These are phyloP conservation scores for Castor canadensis DNA, from an alignment of 2,113 vertebrate species.

Conservation along the genomic window DNA sequence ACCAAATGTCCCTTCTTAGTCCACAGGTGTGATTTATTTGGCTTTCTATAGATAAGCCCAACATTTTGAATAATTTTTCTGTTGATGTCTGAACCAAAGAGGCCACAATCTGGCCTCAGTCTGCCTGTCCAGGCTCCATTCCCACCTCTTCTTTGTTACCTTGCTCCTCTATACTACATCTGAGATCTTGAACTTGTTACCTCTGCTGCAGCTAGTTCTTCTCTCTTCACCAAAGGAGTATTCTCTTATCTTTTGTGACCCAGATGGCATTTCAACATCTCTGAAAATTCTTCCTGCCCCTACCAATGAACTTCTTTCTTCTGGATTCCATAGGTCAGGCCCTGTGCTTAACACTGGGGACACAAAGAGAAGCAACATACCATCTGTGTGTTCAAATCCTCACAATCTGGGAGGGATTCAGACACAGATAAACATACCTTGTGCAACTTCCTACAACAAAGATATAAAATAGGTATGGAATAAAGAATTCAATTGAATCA, in stretches of 20 bases:
- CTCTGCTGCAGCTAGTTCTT: not conserved
- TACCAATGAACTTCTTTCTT: not conserved
- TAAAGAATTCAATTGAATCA: not conserved
- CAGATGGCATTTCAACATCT: slow-evolving; percentile 11
- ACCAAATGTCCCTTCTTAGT: not conserved
- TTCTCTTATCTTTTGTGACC: not conserved
- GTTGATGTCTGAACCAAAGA: not conserved
- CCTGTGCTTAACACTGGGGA: not conserved
- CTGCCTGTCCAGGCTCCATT: not conserved
- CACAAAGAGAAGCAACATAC: not conserved
- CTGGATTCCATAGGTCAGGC: not conserved
- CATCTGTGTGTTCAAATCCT: not conserved
- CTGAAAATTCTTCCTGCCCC: not conserved
- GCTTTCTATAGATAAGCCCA: not conserved
- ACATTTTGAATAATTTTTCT: not conserved
- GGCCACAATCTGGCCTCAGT: not conserved
- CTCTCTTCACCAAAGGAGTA: not conserved
- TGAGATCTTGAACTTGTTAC: not conserved
- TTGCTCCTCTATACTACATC: not conserved
- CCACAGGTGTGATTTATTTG: not conserved
- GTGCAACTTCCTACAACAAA: not conserved
- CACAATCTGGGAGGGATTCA: not conserved
- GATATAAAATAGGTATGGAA: not conserved
- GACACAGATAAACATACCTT: not conserved
- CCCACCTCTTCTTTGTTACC: not conserved